Percentiles rank a stretch among this genome's conserved stretches.
Conservation (phyloP, 2,113 vertebrate species). For the Pachycephala philippinensis region DNA sequence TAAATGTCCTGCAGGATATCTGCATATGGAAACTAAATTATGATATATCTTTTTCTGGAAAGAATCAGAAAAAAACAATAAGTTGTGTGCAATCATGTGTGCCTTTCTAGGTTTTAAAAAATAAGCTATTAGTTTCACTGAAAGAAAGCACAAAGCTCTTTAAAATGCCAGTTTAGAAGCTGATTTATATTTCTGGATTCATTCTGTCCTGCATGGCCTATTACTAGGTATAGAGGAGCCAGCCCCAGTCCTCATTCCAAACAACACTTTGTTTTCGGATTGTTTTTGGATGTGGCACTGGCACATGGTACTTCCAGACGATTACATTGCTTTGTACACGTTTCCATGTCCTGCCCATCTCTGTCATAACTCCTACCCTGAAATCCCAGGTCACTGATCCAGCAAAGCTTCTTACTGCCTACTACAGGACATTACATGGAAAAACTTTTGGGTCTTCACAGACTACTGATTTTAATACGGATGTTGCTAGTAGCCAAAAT, state of each 20-base stretch:
- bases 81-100: not conserved
- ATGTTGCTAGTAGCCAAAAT: not conserved
- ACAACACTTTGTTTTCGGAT: not conserved
- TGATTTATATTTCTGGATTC: not conserved
- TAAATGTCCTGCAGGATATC: not conserved
- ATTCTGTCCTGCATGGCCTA: not conserved
- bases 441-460: not conserved
- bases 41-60: not conserved
- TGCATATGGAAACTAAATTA: not conserved
- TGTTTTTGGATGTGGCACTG: not conserved
- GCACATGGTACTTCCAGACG: not conserved
- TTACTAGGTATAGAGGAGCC: not conserved
- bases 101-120: not conserved
- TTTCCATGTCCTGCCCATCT: not conserved
- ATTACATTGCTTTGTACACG: accelerated
- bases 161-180: not conserved
- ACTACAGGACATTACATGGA: accelerated
- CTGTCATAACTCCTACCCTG: not conserved
- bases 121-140: not conserved
- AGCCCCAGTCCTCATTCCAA: not conserved
- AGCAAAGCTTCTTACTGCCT: not conserved
- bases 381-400: not conserved
- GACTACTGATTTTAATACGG: not conserved
- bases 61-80: not conserved
- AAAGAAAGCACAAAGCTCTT: not conserved